These are phyloP conservation scores for Pseudorhombus dupliciocellatus DNA, from an alignment of 2,113 vertebrate species.

Conservation along the genomic window DNA sequence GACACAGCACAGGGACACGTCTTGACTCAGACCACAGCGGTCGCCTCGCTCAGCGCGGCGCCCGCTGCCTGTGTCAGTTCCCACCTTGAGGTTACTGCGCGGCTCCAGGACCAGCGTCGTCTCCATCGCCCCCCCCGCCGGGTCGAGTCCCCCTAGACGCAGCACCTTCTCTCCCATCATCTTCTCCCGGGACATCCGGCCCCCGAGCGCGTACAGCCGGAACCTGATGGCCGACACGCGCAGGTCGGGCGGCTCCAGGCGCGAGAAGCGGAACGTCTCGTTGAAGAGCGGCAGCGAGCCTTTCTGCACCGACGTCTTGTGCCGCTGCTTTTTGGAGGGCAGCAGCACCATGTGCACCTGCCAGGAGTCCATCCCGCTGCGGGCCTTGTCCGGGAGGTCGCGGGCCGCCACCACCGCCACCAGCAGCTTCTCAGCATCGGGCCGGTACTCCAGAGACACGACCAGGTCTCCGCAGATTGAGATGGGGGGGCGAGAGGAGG, in stretches of 20 bases:
- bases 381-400: constrained; percentile 90
- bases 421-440: constrained; percentile 84
- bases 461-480: constrained; percentile 91
- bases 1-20: neutral
- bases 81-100: constrained; percentile 90
- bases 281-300: constrained; percentile 87
- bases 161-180: constrained; percentile 97
- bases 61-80: too few relatives aligned
- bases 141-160: constrained; percentile 80
- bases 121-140: constrained; percentile 75
- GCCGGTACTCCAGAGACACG: constrained; percentile 85
- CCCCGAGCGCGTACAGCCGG: constrained; percentile 90
- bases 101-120: constrained; percentile 89
- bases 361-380: constrained; percentile 90
- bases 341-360: constrained; percentile 92
- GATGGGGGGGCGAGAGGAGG: constrained; percentile 78
- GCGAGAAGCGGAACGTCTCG: constrained; percentile 89
- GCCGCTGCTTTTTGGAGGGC: constrained; percentile 91
- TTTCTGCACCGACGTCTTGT: constrained; percentile 86
- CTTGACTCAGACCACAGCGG: too few relatives aligned
- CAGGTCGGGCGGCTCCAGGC: constrained; percentile 85
- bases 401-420: constrained; percentile 86
- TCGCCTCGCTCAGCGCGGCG: too few relatives aligned
- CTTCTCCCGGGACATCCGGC: constrained; percentile 85
- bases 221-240: constrained; percentile 85